These are phyloP conservation scores for Micronycteris hirsuta DNA, from an alignment of 2,113 vertebrate species.

Conservation along the genomic window DNA sequence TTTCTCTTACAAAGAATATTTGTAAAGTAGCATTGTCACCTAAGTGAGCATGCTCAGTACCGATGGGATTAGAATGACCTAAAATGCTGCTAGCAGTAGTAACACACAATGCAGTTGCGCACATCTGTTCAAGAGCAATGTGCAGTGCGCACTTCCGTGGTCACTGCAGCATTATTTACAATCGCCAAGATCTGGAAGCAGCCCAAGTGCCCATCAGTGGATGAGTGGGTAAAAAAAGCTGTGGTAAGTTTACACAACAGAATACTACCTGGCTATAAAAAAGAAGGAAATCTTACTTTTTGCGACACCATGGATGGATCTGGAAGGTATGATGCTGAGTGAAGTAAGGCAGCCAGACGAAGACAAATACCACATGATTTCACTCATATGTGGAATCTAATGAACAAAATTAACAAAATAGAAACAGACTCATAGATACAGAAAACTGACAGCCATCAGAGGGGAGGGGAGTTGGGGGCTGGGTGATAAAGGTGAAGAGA, in stretches of 20 bases:
- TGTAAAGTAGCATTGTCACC: not conserved
- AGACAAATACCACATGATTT: not conserved
- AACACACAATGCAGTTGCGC: not conserved
- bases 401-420: not conserved
- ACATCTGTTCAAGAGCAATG: not conserved
- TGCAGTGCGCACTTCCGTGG: no score
- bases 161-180: not conserved
- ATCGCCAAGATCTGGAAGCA: not conserved
- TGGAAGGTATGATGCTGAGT: not conserved
- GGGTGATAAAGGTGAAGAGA: not conserved
- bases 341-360: not conserved
- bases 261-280: not conserved
- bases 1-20: not conserved
- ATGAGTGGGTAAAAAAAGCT: not conserved
- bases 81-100: not conserved
- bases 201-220: not conserved
- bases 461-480: no score
- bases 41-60: not conserved
- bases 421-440: not conserved
- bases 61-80: not conserved
- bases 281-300: not conserved
- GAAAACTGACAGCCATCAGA: not conserved
- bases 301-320: not conserved
- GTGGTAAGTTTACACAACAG: not conserved
- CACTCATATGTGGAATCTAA: not conserved